phyloP scores from a whole-genome alignment of 92 coral and sea anemone genomes.

The Porites evermanni region DNA sequence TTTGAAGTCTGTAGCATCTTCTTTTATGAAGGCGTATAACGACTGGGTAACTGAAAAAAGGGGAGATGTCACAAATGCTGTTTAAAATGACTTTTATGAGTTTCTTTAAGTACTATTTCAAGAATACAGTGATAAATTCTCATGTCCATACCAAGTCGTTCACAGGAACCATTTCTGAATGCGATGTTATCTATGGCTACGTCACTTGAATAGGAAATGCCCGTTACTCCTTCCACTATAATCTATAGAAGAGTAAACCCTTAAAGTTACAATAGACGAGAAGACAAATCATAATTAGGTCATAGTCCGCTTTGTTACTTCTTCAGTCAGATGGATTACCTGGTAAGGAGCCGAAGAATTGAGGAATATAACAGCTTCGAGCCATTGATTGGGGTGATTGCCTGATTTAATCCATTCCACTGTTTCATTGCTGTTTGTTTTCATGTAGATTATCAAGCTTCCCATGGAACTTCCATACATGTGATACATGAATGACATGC shows the following conservation, averaged over 20 bases:
- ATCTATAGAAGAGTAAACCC: not conserved
- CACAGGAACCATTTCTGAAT: conserved; percentile 13
- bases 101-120: no score
- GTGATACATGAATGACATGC: conserved; percentile 40
- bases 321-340: conserved; percentile 1
- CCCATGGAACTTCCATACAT: conserved; percentile 48
- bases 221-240: conserved; percentile 31
- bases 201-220: conserved; percentile 17
- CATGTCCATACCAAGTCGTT: conserved; percentile 4
- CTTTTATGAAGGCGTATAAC: conserved; percentile 52
- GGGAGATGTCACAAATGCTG: no score
- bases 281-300: no score
- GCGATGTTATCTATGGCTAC: conserved; percentile 36
- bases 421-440: conserved; percentile 27
- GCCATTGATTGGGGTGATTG: conserved; percentile 32
- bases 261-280: not conserved
- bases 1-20: conserved; percentile 48
- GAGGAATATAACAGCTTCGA: conserved; percentile 23
- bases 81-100: no score
- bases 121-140: not conserved
- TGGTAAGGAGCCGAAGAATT: conserved; percentile 25
- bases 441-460: conserved; percentile 42
- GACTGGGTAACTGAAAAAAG: conserved; percentile 25
- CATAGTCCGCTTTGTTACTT: no score
- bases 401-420: conserved; percentile 46